Evolutionary conservation across 2,113 vertebrate species (phyloP).

Genomic region (Carlito syrichta): DNA sequence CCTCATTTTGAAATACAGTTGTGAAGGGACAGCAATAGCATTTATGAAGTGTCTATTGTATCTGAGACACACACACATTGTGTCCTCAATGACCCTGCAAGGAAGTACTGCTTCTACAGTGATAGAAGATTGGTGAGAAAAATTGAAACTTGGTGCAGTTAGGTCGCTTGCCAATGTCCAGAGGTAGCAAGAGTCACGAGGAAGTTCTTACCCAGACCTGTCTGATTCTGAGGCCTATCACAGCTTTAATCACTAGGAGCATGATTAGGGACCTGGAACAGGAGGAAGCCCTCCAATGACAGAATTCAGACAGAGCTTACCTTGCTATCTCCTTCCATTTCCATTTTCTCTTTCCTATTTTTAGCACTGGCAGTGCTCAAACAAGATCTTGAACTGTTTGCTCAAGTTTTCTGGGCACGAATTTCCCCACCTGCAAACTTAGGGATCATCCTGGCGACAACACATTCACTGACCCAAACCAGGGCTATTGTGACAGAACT

Average conservation of each 20-base stretch:
- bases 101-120: not conserved
- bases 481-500: rapidly evolving
- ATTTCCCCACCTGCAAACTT: not conserved
- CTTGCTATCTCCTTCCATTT: not conserved
- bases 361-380: not conserved
- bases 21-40: not conserved
- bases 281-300: not conserved
- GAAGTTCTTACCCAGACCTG: not conserved
- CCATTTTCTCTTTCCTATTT: not conserved
- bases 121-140: not conserved
- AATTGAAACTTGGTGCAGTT: not conserved
- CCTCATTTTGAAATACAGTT: not conserved
- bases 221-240: rapidly evolving
- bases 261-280: not conserved
- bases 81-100: not conserved
- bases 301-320: no score
- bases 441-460: not conserved
- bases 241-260: not conserved
- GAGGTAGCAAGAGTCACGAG: not conserved
- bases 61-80: not conserved
- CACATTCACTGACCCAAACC: no score
- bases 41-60: not conserved
- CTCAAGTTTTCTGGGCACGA: not conserved
- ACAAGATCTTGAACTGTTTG: not conserved
- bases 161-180: not conserved